phyloP scores from a whole-genome alignment of 2,113 vertebrate species.

The Aegypius monachus region DNA sequence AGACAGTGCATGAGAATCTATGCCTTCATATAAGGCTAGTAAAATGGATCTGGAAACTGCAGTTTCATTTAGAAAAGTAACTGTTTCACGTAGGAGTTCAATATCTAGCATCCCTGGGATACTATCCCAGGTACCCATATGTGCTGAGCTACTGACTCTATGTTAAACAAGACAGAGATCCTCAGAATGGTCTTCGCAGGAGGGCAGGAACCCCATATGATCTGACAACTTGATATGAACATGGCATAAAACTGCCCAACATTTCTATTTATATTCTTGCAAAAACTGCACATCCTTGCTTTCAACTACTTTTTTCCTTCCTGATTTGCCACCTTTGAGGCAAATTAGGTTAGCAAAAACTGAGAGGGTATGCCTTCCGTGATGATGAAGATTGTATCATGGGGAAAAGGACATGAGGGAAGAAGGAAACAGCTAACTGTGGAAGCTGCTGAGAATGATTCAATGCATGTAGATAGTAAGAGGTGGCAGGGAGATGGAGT shows the following conservation, averaged over 20 bases:
- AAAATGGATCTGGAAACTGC: neutral
- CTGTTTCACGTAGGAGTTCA: neutral
- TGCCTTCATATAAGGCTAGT: neutral
- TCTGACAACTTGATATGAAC: neutral
- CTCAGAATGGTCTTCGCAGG: neutral
- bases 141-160: neutral
- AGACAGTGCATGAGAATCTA: neutral
- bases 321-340: neutral
- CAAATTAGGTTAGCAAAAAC: neutral
- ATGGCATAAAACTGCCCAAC: neutral
- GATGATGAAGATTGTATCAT: neutral
- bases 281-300: neutral
- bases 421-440: neutral
- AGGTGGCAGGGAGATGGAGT: neutral
- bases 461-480: neutral
- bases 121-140: neutral
- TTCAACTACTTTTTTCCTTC: neutral
- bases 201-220: neutral
- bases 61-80: neutral
- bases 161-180: neutral
- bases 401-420: neutral
- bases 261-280: neutral
- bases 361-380: neutral
- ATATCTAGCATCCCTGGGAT: neutral
- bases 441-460: neutral